Evolutionary conservation across 2,797 vertebrate species (phyloP), one percentile per base, ranked within the genome.

Genomic region (Eurystomus glaucurus): DNA sequence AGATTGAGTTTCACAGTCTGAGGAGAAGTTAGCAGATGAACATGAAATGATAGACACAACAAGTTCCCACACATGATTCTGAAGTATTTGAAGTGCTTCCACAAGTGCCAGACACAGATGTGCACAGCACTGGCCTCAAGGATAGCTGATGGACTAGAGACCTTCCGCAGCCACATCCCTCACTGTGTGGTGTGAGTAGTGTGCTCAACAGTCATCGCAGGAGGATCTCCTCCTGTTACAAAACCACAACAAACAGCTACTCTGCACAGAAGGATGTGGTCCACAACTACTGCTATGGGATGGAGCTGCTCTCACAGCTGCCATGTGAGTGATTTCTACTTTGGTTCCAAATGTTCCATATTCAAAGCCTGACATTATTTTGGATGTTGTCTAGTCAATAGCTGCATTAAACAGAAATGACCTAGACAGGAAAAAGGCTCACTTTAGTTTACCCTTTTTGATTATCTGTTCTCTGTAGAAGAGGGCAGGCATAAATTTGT

Each of bases 31-130:
- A 39, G 25, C 35, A 21, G 18, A 54, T 52, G 57, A 46, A 51
- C 10, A 26, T 1, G 45, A 43, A 82, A 58, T 11, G 21, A 31
- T 3, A 50, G 54, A 8, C 69, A 66, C 52, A 48, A 46, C 28
- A 78, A 68, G 35, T 61, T 93, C 61, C 37, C 37, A 70, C 33
- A 41, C 2, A 2, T n/a, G 48, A 69, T 61, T 80, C 60, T 85
- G 74, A 62, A 90, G n/a, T 2, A 55, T n/a, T 10, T 4, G 2
- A n/a, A 16, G 35, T 14, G 18, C 14, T 66, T 70, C 54, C 50
- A 31, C 6, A 22, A 62, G 28, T 31, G 35, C 12, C 35, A 55
- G 66, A 7, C 0, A 1, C 22, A 52, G 46, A 23, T 0, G 2
- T 7, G 22, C 52, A 19, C 16, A 55, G 50, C 39, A 6, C 33